phyloP scores from a whole-genome alignment of 2,888 invertebrate genomes.

The Byasa hedistus region DNA sequence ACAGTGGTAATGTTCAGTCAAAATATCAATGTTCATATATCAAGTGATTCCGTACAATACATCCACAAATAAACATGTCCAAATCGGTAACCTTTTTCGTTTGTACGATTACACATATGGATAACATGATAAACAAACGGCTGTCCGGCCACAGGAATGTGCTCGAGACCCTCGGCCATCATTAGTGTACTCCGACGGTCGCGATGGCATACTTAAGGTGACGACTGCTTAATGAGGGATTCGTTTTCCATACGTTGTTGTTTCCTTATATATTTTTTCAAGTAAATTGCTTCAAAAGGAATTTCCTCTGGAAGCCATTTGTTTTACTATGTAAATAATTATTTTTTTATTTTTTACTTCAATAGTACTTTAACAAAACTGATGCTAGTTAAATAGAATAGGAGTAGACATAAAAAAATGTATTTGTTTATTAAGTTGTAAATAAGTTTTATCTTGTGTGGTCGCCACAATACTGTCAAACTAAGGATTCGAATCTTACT shows the following conservation, averaged over 20 bases:
- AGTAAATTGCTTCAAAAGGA: constrained; percentile 27
- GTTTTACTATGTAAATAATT: too few relatives aligned
- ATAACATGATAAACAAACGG: constrained; percentile 13
- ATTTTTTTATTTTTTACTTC: too few relatives aligned
- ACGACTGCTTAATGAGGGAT: constrained; percentile 34
- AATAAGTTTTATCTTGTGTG: too few relatives aligned
- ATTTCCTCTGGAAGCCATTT: not conserved
- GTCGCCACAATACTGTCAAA: too few relatives aligned
- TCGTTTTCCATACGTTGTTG: constrained; percentile 24
- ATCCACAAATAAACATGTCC: constrained; percentile 10
- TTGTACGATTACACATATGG: constrained; percentile 11
- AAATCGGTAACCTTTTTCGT: not conserved
- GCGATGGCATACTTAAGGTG: constrained; percentile 28
- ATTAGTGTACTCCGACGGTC: constrained; percentile 34
- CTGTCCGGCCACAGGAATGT: constrained; percentile 32
- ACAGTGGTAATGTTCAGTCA: too few relatives aligned
- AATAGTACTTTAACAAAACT: not conserved
- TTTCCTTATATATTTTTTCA: constrained; percentile 38
- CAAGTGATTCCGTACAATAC: not conserved
- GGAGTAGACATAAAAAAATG: too few relatives aligned
- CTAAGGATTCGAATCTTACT: too few relatives aligned
- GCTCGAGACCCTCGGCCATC: constrained; percentile 32
- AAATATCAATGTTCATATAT: too few relatives aligned
- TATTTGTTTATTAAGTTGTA: too few relatives aligned
- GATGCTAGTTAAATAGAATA: not conserved